Conservation (phyloP, 2,888 invertebrate genomes). For the Phaedon cochleariae region DNA sequence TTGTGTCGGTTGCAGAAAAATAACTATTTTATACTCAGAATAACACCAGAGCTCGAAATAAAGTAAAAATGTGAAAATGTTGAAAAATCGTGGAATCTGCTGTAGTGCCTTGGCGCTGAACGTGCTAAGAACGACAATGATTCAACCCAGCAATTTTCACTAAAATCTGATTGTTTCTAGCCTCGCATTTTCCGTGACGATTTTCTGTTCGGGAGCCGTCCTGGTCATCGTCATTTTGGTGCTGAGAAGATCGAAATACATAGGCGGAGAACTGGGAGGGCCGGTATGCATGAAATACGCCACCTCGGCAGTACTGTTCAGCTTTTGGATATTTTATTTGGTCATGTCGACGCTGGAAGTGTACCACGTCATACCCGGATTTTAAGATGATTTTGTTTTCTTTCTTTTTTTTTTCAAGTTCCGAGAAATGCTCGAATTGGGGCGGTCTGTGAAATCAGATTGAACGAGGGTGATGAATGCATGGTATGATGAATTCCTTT, state of each 20-base stretch:
- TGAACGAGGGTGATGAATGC: too few species aligned
- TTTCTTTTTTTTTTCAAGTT: too few species aligned
- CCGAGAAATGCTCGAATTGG: too few species aligned
- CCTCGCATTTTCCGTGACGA: conserved; percentile 95
- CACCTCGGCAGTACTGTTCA: conserved; percentile 82
- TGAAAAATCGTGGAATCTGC: too few species aligned
- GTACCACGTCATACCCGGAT: conserved; percentile 88
- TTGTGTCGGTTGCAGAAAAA: too few species aligned
- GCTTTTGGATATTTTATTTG: conserved; percentile 92
- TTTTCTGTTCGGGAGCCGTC: conserved; percentile 91
- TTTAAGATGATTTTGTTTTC: conserved; percentile 63
- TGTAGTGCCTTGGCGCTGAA: too few species aligned
- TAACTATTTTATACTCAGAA: too few species aligned
- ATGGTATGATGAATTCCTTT: too few species aligned
- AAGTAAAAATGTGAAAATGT: too few species aligned
- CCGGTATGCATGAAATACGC: conserved; percentile 76
- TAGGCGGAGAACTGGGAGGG: conserved; percentile 98
- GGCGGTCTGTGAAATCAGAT: too few species aligned
- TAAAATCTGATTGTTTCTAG: conserved; percentile 64
- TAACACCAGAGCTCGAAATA: too few species aligned
- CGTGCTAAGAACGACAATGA: too few species aligned
- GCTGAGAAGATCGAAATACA: conserved; percentile 76
- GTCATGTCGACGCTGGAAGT: conserved; percentile 92
- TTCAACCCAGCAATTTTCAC: not conserved
- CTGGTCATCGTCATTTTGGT: conserved; percentile 84